Percentiles rank a stretch among this genome's conserved stretches.
These are phyloP conservation scores for Littorina saxatilis DNA, from an alignment of 1,140 invertebrate genomes.

Conservation along the genomic window DNA sequence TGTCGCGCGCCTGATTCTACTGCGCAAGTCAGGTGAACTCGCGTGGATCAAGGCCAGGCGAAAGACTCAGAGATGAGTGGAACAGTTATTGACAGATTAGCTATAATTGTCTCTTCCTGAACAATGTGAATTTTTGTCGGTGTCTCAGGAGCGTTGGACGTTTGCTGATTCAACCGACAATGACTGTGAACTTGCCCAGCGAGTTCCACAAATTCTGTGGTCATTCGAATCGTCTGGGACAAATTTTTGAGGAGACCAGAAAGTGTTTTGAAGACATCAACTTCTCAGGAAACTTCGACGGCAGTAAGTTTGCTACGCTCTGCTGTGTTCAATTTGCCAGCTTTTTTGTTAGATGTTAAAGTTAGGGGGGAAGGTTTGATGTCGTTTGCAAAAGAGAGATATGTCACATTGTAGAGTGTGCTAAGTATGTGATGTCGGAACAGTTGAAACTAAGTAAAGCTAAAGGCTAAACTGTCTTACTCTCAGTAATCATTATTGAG, in stretches of 20 bases:
- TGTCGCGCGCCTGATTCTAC: slow-evolving; percentile 1
- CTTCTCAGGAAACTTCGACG: slow-evolving; percentile 80
- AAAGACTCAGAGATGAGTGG: neutral
- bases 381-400: no score
- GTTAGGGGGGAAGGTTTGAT: no score
- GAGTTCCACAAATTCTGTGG: slow-evolving; percentile 79
- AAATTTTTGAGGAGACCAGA: slow-evolving; percentile 83
- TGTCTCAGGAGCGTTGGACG: neutral
- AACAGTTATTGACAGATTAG: no score
- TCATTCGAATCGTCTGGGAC: slow-evolving; percentile 77
- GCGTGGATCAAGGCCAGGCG: neutral
- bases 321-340: no score
- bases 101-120: no score
- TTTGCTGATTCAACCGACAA: slow-evolving; percentile 27
- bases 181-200: slow-evolving; percentile 71
- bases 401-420: no score
- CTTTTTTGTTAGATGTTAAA: no score
- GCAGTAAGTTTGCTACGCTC: slow-evolving; percentile 77
- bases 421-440: no score
- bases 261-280: slow-evolving; percentile 81
- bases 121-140: no score
- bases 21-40: slow-evolving; percentile 21
- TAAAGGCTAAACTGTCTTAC: no score
- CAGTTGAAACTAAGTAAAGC: no score
- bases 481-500: no score